Evolutionary conservation across 2,113 vertebrate species (phyloP).

Genomic region (Pomatorhinus ruficollis): DNA sequence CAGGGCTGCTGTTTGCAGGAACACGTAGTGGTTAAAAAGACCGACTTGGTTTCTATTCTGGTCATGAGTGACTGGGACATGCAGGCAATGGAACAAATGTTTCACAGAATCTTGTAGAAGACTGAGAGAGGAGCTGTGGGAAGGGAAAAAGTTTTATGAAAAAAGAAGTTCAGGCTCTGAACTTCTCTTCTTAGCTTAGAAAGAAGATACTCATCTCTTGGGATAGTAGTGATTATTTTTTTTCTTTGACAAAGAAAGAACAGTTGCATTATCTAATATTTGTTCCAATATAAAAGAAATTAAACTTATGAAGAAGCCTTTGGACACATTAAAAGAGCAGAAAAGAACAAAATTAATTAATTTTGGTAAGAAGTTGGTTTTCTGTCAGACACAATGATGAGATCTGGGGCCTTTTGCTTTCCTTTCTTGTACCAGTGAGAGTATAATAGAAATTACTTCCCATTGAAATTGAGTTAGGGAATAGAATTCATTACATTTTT

Average conservation of each 20-base stretch:
- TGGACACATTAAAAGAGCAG: neutral
- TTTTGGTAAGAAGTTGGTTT: neutral
- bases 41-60: neutral
- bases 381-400: neutral
- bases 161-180: neutral
- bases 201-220: neutral
- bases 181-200: neutral
- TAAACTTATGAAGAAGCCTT: neutral
- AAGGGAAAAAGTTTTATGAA: neutral
- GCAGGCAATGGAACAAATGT: neutral
- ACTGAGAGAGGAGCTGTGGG: neutral
- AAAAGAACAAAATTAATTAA: conserved; percentile 1
- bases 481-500: neutral
- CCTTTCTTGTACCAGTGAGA: neutral
- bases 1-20: neutral
- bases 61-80: neutral
- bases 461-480: neutral
- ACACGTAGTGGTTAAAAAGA: neutral
- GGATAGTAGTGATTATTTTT: neutral
- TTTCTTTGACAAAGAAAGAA: neutral
- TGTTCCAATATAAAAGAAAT: neutral
- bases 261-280: neutral
- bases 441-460: neutral
- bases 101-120: neutral
- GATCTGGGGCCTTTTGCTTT: neutral